These are phyloP conservation scores for Andrena minutula DNA, from an alignment of 2,888 invertebrate genomes.

Conservation along the genomic window DNA sequence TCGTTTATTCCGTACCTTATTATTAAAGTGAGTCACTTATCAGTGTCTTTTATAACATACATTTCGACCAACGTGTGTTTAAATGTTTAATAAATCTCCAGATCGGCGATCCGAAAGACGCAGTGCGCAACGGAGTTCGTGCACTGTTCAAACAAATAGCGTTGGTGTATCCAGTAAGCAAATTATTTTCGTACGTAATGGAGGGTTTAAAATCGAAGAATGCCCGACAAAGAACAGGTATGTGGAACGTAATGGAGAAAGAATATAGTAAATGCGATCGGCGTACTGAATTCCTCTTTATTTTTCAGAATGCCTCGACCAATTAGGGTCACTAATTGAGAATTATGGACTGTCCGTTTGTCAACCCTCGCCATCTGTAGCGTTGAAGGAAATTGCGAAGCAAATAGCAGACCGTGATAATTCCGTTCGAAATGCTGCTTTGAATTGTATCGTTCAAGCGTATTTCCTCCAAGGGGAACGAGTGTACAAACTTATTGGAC, in stretches of 20 bases:
- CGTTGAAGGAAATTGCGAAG: slow-evolving; percentile 95
- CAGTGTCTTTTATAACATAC: background rate
- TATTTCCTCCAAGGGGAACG: slow-evolving; percentile 96
- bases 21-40: slow-evolving; percentile 89
- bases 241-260: background rate
- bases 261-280: background rate
- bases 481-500: slow-evolving; percentile 96
- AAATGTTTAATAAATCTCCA: slow-evolving; percentile 76
- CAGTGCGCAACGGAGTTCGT: slow-evolving; percentile 95
- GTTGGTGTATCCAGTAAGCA: slow-evolving; percentile 94
- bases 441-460: slow-evolving; percentile 96
- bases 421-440: slow-evolving; percentile 96
- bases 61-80: background rate
- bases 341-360: slow-evolving; percentile 94
- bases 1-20: slow-evolving; percentile 98
- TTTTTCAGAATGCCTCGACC: slow-evolving; percentile 94
- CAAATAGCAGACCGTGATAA: slow-evolving; percentile 99
- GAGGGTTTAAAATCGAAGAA: slow-evolving; percentile 99
- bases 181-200: slow-evolving; percentile 95
- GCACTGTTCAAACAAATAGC: slow-evolving; percentile 94
- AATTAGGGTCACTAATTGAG: slow-evolving; percentile 94
- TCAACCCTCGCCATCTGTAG: slow-evolving; percentile 91
- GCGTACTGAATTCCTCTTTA: slow-evolving; percentile 19
- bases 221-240: slow-evolving; percentile 95
- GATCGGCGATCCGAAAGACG: slow-evolving; percentile 98